Percentiles rank a stretch among this genome's conserved stretches.
These are phyloP conservation scores for Alaudala cheleensis DNA, from an alignment of 2,113 vertebrate species.

Conservation along the genomic window DNA sequence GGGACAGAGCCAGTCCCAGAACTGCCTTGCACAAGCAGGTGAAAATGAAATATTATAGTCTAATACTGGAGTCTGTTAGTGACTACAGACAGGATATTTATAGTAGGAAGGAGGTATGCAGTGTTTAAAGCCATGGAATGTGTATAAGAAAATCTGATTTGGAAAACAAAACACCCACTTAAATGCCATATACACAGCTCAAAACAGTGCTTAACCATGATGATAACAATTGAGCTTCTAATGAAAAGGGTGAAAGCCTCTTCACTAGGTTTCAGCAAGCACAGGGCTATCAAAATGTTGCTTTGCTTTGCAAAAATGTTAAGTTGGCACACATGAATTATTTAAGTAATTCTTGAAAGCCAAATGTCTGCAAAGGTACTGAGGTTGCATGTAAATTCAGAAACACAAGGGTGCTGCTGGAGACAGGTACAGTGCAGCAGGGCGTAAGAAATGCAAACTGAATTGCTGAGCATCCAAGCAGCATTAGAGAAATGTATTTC, in stretches of 20 bases:
- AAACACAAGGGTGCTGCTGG: not conserved
- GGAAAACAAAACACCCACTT: not conserved
- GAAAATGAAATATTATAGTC: not conserved
- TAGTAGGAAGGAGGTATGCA: not conserved
- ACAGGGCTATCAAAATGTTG: not conserved
- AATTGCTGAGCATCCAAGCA: not conserved
- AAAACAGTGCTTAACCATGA: not conserved
- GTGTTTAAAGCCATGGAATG: not conserved
- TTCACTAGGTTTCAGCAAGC: not conserved
- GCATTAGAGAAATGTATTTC: conserved; percentile 41
- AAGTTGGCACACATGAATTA: not conserved
- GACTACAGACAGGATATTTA: not conserved
- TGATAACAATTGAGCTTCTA: not conserved
- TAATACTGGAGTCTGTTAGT: not conserved
- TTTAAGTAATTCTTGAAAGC: conserved; percentile 25
- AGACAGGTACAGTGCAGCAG: not conserved
- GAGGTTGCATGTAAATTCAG: conserved; percentile 23
- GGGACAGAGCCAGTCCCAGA: not conserved
- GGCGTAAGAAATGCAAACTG: not conserved
- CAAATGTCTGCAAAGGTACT: not conserved
- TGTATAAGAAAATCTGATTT: not conserved
- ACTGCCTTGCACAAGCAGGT: not conserved
- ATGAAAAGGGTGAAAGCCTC: not conserved
- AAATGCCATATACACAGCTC: not conserved
- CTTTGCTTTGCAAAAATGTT: conserved; percentile 47